Evolutionary conservation across 2,888 invertebrate species (phyloP).

Genomic region (Litoditis marina): DNA sequence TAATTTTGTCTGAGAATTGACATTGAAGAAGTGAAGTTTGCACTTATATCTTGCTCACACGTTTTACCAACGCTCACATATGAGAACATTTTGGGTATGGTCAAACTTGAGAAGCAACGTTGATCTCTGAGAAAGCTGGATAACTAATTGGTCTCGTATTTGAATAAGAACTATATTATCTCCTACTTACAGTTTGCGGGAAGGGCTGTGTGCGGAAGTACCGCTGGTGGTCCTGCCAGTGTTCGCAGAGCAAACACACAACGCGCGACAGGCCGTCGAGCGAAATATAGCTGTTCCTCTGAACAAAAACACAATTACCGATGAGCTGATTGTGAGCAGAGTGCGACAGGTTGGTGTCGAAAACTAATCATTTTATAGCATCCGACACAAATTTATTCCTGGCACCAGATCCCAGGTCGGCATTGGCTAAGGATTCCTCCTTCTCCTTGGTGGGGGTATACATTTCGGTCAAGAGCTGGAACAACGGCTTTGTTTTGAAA

Average conservation of each 20-base stretch:
- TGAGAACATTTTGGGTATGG: not conserved
- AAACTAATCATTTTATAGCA: constrained; percentile 7
- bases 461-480: too few relatives aligned
- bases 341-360: not conserved
- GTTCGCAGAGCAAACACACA: not conserved
- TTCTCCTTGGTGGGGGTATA: too few relatives aligned
- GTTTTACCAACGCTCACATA: not conserved
- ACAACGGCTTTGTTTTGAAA: too few relatives aligned
- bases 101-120: too few relatives aligned
- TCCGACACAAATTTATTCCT: constrained; percentile 14
- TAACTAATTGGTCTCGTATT: too few relatives aligned
- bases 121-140: too few relatives aligned
- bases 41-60: too few relatives aligned
- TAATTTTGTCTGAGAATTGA: too few relatives aligned
- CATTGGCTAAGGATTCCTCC: too few relatives aligned
- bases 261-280: not conserved
- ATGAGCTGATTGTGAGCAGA: not conserved
- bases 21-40: too few relatives aligned
- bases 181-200: not conserved
- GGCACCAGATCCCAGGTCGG: too few relatives aligned
- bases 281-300: not conserved
- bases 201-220: not conserved
- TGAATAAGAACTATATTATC: too few relatives aligned
- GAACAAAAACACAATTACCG: not conserved
- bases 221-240: not conserved